Base-by-base conservation (phyloP, 2,113 vertebrate species). In the Neopipo cinnamomea region DNA sequence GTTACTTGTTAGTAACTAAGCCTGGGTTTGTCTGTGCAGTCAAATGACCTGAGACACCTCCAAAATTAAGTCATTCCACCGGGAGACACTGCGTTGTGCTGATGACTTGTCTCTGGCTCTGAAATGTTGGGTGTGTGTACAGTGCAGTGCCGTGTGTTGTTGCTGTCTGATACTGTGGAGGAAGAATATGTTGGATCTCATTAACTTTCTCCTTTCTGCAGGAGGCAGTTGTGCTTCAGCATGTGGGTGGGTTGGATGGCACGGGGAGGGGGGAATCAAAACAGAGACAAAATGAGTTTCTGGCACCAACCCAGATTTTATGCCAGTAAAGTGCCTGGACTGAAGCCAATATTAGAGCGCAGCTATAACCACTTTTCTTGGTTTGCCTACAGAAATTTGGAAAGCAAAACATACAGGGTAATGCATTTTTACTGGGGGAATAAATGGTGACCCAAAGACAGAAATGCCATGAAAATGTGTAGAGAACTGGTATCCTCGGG, bases 281-380 rank as follows among this genome's bases (percentile, higher is more conserved):
- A 89, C 78, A 20, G 68, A 86, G 49, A 68, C 37, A 87, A 91
- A 95, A 47, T 0, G 20, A 84, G 50, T 91, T 95, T 81, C 68
- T 96, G 92, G 93, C 88, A 78, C 20, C 89, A 81, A 71, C 52
- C 82, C 93, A 95, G 80, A 19, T 89, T 92, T 89, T 78, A 30
- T 61, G 79, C 65, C 77, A 68, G 79, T n/a, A 24, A 83, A 93
- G 79, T 53, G 79, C 25, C 72, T 95, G 94, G 96, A 70, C 12
- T 82, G 89, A 87, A 91, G 80, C 91, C 96, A 87, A 5, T 14
- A 0, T 66, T 20, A 25, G 49, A 61, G 30, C 37, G 44, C 63
- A 80, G 58, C 85, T 75, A 6, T 49, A 65, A 30, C 44, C 52
- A 66, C 44, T 87, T 87, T 2, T 20, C 53, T 37, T 84, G 85